These are phyloP conservation scores for Nipponia nippon DNA, from an alignment of 2,113 vertebrate genomes.

Conservation along the genomic window DNA sequence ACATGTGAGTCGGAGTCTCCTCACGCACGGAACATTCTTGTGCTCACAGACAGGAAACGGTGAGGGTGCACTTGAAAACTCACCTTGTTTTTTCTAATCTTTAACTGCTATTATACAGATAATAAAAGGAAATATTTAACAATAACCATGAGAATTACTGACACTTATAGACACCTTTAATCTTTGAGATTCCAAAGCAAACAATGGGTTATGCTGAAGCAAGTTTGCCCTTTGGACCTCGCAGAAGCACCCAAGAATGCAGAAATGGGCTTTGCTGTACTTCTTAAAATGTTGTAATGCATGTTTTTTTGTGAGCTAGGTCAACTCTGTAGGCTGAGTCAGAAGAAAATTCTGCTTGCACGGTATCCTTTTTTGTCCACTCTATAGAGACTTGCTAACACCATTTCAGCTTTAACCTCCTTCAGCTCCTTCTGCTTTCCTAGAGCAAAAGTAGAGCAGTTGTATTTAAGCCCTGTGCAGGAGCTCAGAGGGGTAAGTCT, in stretches of 20 bases:
- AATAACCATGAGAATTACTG: slow-evolving; percentile 48
- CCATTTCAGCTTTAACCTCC: not conserved
- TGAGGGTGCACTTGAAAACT: slow-evolving; percentile 30
- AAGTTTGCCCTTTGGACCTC: not conserved
- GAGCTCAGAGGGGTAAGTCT: not conserved
- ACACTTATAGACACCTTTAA: slow-evolving; percentile 32
- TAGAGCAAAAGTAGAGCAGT: not conserved
- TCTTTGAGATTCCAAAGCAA: slow-evolving; percentile 35
- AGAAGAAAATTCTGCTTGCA: slow-evolving; percentile 17
- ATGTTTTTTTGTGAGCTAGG: not conserved
- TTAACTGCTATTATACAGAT: slow-evolving; percentile 31
- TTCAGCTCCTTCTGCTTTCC: not conserved
- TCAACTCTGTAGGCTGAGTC: not conserved
- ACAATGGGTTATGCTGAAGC: slow-evolving; percentile 31
- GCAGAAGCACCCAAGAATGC: slow-evolving; percentile 1
- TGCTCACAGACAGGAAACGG: slow-evolving; percentile 39
- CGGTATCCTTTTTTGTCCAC: not conserved
- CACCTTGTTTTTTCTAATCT: slow-evolving; percentile 28
- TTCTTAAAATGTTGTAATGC: not conserved
- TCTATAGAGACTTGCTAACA: not conserved
- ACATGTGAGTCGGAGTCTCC: slow-evolving; percentile 2
- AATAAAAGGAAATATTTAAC: slow-evolving; percentile 63
- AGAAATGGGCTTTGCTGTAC: not conserved
- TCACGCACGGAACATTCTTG: slow-evolving; percentile 52
- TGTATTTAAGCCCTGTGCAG: not conserved